Evolutionary conservation across 1,140 invertebrate species (phyloP), one percentile per base, ranked within the genome.

Genomic region (Anagrus nilaparvatae): DNA sequence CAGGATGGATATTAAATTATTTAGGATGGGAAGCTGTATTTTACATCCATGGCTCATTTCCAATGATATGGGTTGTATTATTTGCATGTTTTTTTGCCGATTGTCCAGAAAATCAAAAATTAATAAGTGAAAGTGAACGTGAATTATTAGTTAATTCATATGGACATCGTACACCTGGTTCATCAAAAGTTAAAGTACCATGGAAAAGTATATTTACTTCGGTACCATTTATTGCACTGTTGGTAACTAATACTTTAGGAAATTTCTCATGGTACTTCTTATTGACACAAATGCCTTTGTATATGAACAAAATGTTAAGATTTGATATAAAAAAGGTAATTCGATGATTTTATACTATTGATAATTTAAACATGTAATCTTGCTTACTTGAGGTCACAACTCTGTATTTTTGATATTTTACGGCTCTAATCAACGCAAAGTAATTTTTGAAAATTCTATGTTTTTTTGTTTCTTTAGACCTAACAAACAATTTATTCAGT

Each of bases 221-320:
- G 0, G 53, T 70, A 2, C 76, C 82, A 3, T 81, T 87, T 56
- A 72, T 75, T 60, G 79, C 81, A 1, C 77, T 87, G 44, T 56
- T 86, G 21, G 70, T 78, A 5, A 72, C 78, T 0, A 78, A 81
- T 48, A 73, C 81, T 17, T 82, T 87, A 43, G 86, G 81, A 48
- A 93, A 94, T 65, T 96, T 88, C 76, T 82, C 82, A 31, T 94
- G 89, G 78, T 96, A 95, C 58, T 95, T 92, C 66, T 73, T 97
- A 53, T 74, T 97, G 19, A 93, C 90, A 5, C 84, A 91, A 53
- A 69, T 96, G 27, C 93, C 94, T 0, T 79, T 84, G 46, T 97
- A 93, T 61, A 87, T 97, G 81, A 88, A 86, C 52, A 79, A 84
- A 54, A 82, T 95, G 20, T 74, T 97, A 3, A 77, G 86, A 60